Conservation (phyloP, 2,888 invertebrate genomes). For the Oeneis ivallda region DNA sequence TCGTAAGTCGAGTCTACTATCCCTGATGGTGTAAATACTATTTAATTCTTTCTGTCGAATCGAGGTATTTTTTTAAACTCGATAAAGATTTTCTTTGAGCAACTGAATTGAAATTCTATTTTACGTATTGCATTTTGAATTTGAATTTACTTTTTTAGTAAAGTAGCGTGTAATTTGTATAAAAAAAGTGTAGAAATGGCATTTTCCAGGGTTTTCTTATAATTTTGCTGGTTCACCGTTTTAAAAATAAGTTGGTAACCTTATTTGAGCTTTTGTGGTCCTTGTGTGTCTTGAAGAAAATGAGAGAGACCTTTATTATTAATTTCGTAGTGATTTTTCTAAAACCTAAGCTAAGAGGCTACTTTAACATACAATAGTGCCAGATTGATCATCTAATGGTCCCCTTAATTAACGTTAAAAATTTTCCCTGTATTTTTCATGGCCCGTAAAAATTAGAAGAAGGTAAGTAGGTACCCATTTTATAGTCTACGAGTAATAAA, state of each 20-base stretch:
- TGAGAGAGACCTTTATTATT: too few relatives aligned
- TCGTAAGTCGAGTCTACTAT: slow-evolving; percentile 16
- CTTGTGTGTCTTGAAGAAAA: too few relatives aligned
- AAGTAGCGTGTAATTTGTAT: too few relatives aligned
- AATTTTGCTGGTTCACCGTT: too few relatives aligned
- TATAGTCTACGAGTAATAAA: slow-evolving; percentile 16
- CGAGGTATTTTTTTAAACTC: slow-evolving; percentile 30
- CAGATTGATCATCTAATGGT: neutral
- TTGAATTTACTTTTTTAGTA: neutral
- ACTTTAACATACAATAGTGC: neutral
- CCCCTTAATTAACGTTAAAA: neutral
- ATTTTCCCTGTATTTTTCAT: slow-evolving; percentile 8
- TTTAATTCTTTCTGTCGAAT: slow-evolving; percentile 28
- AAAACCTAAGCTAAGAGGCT: too few relatives aligned
- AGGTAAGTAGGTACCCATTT: slow-evolving; percentile 12
- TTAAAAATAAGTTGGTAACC: too few relatives aligned
- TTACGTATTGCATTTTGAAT: slow-evolving; percentile 14
- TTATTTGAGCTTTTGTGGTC: too few relatives aligned
- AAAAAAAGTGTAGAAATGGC: too few relatives aligned
- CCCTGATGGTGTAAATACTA: slow-evolving; percentile 28
- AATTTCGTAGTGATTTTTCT: too few relatives aligned
- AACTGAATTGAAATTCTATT: slow-evolving; percentile 28
- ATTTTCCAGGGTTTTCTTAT: too few relatives aligned
- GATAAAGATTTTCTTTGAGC: slow-evolving; percentile 31
- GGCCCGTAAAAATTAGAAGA: slow-evolving; percentile 16